These are phyloP conservation scores for Drusus annulatus DNA, from an alignment of 1,140 invertebrate species.

Conservation along the genomic window DNA sequence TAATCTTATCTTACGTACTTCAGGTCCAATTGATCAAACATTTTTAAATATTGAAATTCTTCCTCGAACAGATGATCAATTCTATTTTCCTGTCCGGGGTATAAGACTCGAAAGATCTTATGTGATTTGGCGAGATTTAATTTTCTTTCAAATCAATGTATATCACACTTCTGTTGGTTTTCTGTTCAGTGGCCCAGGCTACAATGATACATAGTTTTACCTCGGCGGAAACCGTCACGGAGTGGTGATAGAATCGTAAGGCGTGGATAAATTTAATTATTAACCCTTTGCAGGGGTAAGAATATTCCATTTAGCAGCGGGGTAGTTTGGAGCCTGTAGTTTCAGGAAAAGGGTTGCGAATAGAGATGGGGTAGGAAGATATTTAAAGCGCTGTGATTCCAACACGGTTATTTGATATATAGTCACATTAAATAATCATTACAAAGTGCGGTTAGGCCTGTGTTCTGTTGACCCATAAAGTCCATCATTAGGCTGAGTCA, in stretches of 20 bases:
- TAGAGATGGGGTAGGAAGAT: constrained; percentile 11
- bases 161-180: too few relatives aligned
- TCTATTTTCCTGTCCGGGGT: too few relatives aligned
- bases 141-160: too few relatives aligned
- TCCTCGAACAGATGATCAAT: too few relatives aligned
- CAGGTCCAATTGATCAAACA: too few relatives aligned
- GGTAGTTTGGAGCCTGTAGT: neutral
- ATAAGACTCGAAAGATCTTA: too few relatives aligned
- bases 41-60: too few relatives aligned
- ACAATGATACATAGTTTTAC: too few relatives aligned
- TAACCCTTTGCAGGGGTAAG: constrained; percentile 38
- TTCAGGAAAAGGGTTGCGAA: neutral
- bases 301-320: constrained; percentile 3
- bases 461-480: neutral
- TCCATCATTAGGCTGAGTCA: neutral
- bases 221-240: neutral
- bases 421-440: constrained; percentile 7
- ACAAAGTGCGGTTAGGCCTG: neutral
- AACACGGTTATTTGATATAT: constrained; percentile 20
- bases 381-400: constrained; percentile 10
- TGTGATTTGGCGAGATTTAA: too few relatives aligned
- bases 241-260: constrained; percentile 51
- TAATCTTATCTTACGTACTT: too few relatives aligned
- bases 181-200: too few relatives aligned
- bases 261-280: constrained; percentile 54